Evolutionary conservation across 2,888 invertebrate species (phyloP), one percentile per base, ranked within the genome.

Genomic region (Lobophora halterata): DNA sequence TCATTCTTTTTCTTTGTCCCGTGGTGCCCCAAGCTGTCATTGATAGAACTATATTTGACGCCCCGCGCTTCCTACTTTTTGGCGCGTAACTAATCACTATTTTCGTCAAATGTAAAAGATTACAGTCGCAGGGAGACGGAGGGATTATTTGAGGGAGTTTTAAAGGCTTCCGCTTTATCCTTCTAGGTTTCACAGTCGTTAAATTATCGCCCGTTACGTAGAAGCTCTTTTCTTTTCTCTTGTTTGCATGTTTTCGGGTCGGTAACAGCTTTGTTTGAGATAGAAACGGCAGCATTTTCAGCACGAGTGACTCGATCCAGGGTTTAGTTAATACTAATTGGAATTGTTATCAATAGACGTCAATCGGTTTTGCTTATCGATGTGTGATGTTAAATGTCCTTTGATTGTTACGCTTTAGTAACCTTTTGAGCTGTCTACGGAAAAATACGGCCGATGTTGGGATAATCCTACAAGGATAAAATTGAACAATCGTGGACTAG

Each of bases 241-340:
- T 73, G 3, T 65, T 58, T 5, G 57, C 52, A 16, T 67, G 60
- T 40, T 65, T 76, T 38, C 63, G 77, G 8, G 65, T 53, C 19
- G 80, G 70, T 10, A 82, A 36, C 1, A 82, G 51, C 58, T 79
- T 81, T 0, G 81, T 75, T 58, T 83, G 80, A 0, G 83, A 81
- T 58, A 83, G 42, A 57, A 81, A 72, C n/a, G 85, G 86, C 26
- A 85, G 53, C 82, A 85, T 80, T 10, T 52, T 63, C 3, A 6
- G n/a, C n/a, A n/a, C n/a, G n/a, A n/a, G n/a, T n/a, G n/a, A n/a
- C n/a, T n/a, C n/a, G n/a, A n/a, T n/a, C n/a, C n/a, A n/a, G n/a
- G n/a, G n/a, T n/a, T n/a, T n/a, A n/a, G n/a, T n/a, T n/a, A n/a
- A n/a, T n/a, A n/a, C n/a, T n/a, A n/a, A n/a, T 25, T 30, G 9